phyloP scores from a whole-genome alignment of 2,888 invertebrate genomes.

The Lithophane ornitopus region DNA sequence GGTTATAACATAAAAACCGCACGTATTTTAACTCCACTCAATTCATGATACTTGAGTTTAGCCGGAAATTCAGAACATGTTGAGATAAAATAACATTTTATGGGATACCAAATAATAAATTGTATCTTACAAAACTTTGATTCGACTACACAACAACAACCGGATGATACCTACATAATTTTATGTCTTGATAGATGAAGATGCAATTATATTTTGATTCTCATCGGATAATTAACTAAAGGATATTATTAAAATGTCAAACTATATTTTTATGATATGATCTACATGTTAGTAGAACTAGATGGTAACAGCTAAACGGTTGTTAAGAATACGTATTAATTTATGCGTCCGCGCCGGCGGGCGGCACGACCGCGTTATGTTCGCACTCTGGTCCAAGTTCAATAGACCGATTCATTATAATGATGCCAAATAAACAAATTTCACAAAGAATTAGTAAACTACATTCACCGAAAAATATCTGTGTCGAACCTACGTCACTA shows the following conservation, averaged over 20 bases:
- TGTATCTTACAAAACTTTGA: conserved; percentile 28
- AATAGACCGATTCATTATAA: conserved; percentile 83
- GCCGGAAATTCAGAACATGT: conserved; percentile 49
- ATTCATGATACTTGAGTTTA: conserved; percentile 50
- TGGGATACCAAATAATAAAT: conserved; percentile 41
- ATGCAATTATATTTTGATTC: conserved; percentile 26
- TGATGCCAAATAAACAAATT: conserved; percentile 56
- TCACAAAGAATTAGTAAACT: conserved; percentile 32
- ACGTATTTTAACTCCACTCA: conserved; percentile 46
- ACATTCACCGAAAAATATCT: conserved; percentile 36
- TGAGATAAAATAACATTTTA: conserved; percentile 53
- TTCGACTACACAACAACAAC: conserved; percentile 20
- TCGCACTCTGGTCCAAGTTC: conserved; percentile 76
- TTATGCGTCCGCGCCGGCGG: conserved; percentile 65
- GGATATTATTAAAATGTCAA: conserved; percentile 25
- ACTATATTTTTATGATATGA: conserved; percentile 4
- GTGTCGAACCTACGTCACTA: conserved; percentile 24
- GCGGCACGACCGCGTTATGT: conserved; percentile 67
- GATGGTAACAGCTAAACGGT: conserved; percentile 38
- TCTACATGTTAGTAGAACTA: conserved; percentile 27
- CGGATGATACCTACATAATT: conserved; percentile 20
- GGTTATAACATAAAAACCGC: conserved; percentile 50
- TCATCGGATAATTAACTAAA: conserved; percentile 13
- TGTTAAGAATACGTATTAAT: conserved; percentile 67
- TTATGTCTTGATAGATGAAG: conserved; percentile 22